Percentiles rank a stretch among this genome's conserved stretches.
These are phyloP conservation scores for Lasioglossum lativentre DNA, from an alignment of 2,888 invertebrate species.

Conservation along the genomic window DNA sequence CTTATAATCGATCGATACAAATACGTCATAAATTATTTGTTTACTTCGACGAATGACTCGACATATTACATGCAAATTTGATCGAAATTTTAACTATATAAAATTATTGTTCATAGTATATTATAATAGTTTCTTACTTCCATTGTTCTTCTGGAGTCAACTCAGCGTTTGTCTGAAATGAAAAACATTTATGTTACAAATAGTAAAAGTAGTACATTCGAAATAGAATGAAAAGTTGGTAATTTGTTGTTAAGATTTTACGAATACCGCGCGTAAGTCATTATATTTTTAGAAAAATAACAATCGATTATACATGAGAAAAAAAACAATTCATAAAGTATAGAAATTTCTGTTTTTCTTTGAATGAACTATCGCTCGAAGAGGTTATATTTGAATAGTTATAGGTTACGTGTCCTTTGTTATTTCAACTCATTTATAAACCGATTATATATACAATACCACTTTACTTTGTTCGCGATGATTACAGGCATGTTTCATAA, in stretches of 20 bases:
- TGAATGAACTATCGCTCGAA: conserved; percentile 21
- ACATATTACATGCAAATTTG: background rate
- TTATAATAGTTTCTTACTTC: conserved; percentile 85
- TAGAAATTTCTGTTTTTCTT: conserved; percentile 17
- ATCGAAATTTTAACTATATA: background rate
- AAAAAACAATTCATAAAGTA: background rate
- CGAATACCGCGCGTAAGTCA: background rate
- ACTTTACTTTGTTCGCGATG: conserved; percentile 76
- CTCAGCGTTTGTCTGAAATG: conserved; percentile 89
- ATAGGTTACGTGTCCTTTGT: conserved; percentile 18
- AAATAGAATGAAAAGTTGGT: background rate
- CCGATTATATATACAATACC: conserved; percentile 15
- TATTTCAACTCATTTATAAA: background rate
- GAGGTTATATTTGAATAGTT: conserved; percentile 67
- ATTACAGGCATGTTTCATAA: conserved; percentile 63
- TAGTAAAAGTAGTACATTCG: background rate
- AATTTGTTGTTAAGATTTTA: background rate
- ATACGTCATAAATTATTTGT: background rate
- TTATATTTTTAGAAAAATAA: background rate
- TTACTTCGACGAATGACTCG: background rate
- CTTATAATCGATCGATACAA: background rate
- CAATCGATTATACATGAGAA: background rate
- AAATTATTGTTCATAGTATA: background rate
- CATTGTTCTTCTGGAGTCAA: conserved; percentile 91
- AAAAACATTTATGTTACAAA: conserved; percentile 27